A percentile compares a stretch with the other conserved stretches of the same genome.
Conservation (phyloP, 1,140 invertebrate genomes). For the Cherax quadricarinatus region DNA sequence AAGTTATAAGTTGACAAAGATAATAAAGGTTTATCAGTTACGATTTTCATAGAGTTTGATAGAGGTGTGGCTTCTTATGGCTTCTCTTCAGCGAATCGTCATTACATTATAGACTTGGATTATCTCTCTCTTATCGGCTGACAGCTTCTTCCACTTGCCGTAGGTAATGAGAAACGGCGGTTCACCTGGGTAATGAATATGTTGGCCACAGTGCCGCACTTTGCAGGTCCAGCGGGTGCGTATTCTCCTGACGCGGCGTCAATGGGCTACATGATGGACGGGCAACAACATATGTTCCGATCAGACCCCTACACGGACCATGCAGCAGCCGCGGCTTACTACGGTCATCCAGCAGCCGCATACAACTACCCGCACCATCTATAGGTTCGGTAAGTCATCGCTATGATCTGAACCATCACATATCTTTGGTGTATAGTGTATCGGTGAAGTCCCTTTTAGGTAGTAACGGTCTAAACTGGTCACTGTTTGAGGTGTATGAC, state of each 20-base stretch:
- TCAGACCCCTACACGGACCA: conserved; percentile 74
- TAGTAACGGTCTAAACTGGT: too few relatives aligned
- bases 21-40: too few relatives aligned
- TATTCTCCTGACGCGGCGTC: conserved; percentile 79
- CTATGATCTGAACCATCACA: too few relatives aligned
- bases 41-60: too few relatives aligned
- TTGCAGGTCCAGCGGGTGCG: conserved; percentile 76
- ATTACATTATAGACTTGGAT: too few relatives aligned
- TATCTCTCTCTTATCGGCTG: neutral
- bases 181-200: conserved; percentile 38
- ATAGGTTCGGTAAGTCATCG: conserved; percentile 66
- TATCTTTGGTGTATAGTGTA: too few relatives aligned
- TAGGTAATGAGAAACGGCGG: conserved; percentile 38
- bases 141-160: neutral
- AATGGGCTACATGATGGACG: conserved; percentile 79
- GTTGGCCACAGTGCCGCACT: conserved; percentile 72
- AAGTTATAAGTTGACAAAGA: neutral
- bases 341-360: conserved; percentile 75
- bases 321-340: conserved; percentile 77
- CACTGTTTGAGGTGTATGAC: too few relatives aligned
- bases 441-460: too few relatives aligned
- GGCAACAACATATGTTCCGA: conserved; percentile 74
- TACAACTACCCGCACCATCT: conserved; percentile 73
- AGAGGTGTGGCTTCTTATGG: too few relatives aligned
- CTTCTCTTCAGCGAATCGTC: too few relatives aligned